Percentiles rank a stretch among this genome's conserved stretches.
Conservation (phyloP, 1,140 invertebrate genomes). For the Drosophila asahinai region DNA sequence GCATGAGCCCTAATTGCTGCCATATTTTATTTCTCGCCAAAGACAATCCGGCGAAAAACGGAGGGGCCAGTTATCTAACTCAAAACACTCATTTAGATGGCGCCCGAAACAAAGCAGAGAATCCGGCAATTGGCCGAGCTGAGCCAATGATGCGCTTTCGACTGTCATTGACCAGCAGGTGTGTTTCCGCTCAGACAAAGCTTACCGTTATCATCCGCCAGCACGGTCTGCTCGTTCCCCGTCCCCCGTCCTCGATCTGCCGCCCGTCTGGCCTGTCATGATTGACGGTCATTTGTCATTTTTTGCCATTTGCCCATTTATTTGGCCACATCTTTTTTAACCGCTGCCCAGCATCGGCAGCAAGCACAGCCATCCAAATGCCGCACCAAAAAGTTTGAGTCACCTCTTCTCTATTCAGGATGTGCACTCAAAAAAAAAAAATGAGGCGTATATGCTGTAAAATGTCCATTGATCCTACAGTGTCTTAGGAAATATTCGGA, state of each 20-base stretch:
- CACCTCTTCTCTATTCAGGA: not conserved
- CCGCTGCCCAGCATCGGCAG: conserved; percentile 48
- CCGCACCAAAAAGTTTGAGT: conserved; percentile 72
- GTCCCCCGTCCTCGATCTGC: not conserved
- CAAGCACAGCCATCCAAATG: conserved; percentile 32
- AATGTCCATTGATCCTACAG: no score
- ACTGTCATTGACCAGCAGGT: conserved; percentile 76
- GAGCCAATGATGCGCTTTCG: conserved; percentile 70
- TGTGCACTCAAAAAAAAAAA: not conserved
- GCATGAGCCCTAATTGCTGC: conserved; percentile 24
- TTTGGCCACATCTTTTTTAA: conserved; percentile 80
- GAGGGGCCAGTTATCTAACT: conserved; percentile 59
- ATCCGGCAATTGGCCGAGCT: conserved; percentile 11
- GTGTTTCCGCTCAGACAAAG: conserved; percentile 68
- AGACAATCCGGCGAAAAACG: conserved; percentile 59
- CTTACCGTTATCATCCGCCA: conserved; percentile 63
- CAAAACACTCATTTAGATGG: conserved; percentile 75
- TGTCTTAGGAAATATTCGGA: no score
- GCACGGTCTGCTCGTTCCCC: conserved; percentile 7
- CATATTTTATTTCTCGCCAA: conserved; percentile 45
- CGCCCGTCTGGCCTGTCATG: conserved; percentile 78
- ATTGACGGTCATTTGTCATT: conserved; percentile 85
- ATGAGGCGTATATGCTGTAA: no score
- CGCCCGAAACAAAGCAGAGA: conserved; percentile 14
- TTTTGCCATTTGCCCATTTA: conserved; percentile 79